Evolutionary conservation across 2,113 vertebrate genomes (phyloP), one percentile per base, ranked within the genome.

Genomic region (Miniopterus natalensis): DNA sequence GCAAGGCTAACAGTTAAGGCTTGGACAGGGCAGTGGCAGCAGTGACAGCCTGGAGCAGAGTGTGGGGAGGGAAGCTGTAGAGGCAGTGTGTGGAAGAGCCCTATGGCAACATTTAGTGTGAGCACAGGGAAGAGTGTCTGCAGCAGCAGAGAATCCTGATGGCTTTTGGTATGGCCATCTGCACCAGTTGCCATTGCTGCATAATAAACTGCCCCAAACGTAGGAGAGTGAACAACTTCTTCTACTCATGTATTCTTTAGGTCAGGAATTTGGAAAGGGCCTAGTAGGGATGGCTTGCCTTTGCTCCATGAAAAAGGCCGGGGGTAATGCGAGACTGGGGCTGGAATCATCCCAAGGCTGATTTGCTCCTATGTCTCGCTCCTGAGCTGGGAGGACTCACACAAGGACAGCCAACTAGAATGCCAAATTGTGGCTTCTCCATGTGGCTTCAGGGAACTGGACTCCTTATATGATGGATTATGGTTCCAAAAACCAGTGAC

Each of bases 241-340:
- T 29, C 55, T 79, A 23, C 18, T 66, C 14, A 21, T 65, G 47
- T 25, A 27, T 65, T n/a, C 63, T 85, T 53, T 87, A 55, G 42
- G 71, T 68, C n/a, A 45, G 73, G 27, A 45, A 73, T 89, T 90
- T 85, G n/a, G 29, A 89, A 90, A 81, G 59, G 70, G 42, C 47
- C 25, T 10, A 12, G 17, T 25, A 45, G 17, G 40, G 51, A 47
- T 6, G 7, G 53, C 21, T 31, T 84, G 8, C 12, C 55, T 59
- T n/a, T 65, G 59, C 51, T 88, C 53, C 18, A 27, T 63, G 29
- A 49, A 59, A 61, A 61, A 81, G 49, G 77, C 47, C 25, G 27
- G 42, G 12, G 29, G 36, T 63, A 27, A 61, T 12, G 13, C 23
- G 27, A 36, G 9, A 40, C 45, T n/a, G 36, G 47, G 7, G 25